Base-by-base conservation (phyloP, 1,140 invertebrate species). In the Drosophila truncata region DNA sequence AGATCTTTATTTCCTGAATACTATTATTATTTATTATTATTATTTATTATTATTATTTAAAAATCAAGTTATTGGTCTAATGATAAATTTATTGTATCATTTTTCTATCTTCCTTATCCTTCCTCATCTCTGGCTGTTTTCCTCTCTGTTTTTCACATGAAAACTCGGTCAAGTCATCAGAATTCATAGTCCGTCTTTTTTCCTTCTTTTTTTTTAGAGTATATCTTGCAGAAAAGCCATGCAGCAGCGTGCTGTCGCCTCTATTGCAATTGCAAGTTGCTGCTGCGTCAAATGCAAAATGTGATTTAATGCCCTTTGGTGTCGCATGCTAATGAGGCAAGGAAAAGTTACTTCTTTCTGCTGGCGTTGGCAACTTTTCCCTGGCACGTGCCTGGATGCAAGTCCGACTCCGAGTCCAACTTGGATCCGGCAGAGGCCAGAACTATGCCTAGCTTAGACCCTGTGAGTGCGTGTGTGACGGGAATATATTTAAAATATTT, bases 221-320 rank as follows among this genome's bases (percentile, higher is more conserved):
- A 49, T 29, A 42, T 76, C 31, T 76, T 77, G 54, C 49, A 39
- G 65, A 41, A 49, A 67, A 27, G 16, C n/a, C 14, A 37, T 18
- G 23, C 23, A 13, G 16, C 42, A 25, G 13, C 20, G 31, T 37
- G 41, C 41, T 18, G 20, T 41, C 37, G n/a, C 35, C 23, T 33
- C 37, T 33, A n/a, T 52, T 74, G 84, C 84, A 83, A 78, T 61
- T 62, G 72, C 79, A 82, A 54, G 46, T 66, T 77, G 46, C 79
- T 65, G 73, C 52, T 72, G 81, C 81, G 75, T 63, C 71, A 57
- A 78, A 77, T 58, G 62, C 77, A 80, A 79, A 59, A 80, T 79
- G 76, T 77, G 74, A 77, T 77, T 77, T 77, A 77, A 77, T 77
- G 74, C 74, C 74, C 74, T 60, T 77, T 67, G 74, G 74, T 77